Conservation (phyloP, 2,797 vertebrate genomes). For the Lepus townsendii region DNA sequence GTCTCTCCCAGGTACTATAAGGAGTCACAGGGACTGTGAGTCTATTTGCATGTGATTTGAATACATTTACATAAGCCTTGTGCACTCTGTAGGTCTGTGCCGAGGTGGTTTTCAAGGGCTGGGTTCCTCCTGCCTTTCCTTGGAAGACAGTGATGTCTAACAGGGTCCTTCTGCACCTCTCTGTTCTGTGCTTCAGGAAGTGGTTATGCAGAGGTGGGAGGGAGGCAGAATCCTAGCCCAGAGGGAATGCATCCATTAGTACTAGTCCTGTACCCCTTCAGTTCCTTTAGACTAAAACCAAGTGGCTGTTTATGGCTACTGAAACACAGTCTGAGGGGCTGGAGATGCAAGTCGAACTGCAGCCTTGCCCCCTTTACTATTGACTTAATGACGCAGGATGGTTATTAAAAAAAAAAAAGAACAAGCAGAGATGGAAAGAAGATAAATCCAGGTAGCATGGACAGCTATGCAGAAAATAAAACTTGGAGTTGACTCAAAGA, state of each 20-base stretch:
- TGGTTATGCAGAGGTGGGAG: background rate
- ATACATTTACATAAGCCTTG: conserved; percentile 64
- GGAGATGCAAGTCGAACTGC: background rate
- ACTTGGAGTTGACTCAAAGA: background rate
- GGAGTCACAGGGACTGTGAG: conserved; percentile 12
- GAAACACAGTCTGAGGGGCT: background rate
- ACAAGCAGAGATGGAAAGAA: background rate
- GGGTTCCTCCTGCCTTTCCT: conserved; percentile 51
- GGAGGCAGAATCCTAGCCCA: background rate
- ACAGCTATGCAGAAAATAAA: background rate
- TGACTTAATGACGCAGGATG: conserved; percentile 2
- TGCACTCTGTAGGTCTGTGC: background rate
- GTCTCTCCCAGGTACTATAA: conserved; percentile 75
- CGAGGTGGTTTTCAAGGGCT: conserved; percentile 66
- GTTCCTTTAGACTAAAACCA: conserved; percentile 14
- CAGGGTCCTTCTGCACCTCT: background rate
- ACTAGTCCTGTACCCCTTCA: background rate
- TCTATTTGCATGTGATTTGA: conserved; percentile 66
- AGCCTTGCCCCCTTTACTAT: background rate
- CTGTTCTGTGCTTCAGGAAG: background rate
- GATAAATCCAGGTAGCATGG: background rate
- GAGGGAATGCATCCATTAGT: conserved; percentile 12
- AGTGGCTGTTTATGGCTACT: background rate
- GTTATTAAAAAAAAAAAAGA: conserved; percentile 23
- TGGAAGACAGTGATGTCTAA: conserved; percentile 12